These are phyloP conservation scores for Magallana angulata DNA, from an alignment of 1,140 invertebrate species.

Conservation along the genomic window DNA sequence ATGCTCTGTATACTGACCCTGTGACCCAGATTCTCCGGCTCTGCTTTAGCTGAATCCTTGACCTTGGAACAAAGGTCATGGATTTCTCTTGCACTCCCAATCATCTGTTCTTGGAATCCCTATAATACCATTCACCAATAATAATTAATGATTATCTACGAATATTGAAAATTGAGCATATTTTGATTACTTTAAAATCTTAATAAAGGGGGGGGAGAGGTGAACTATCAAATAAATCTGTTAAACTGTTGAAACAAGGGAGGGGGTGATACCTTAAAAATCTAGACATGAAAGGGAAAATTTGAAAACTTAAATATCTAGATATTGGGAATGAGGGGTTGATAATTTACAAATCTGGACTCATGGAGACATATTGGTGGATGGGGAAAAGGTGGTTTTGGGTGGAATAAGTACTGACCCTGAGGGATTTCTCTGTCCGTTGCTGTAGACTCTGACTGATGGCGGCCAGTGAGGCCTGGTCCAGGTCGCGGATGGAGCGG, in stretches of 20 bases:
- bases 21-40: conserved; percentile 96
- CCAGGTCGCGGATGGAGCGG: conserved; percentile 88
- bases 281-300: too few species aligned
- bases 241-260: too few species aligned
- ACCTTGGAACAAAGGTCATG: conserved; percentile 88
- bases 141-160: too few species aligned
- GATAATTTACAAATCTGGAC: neutral
- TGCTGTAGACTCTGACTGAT: conserved; percentile 90
- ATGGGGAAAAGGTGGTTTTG: neutral
- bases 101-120: conserved; percentile 87
- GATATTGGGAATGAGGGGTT: neutral
- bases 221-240: too few species aligned
- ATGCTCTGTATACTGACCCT: conserved; percentile 79
- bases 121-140: conserved; percentile 54
- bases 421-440: conserved; percentile 87
- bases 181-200: too few species aligned
- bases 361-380: neutral
- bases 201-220: too few species aligned
- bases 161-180: too few species aligned
- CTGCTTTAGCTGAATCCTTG: conserved; percentile 89
- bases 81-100: conserved; percentile 82
- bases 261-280: too few species aligned
- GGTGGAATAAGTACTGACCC: conserved; percentile 62
- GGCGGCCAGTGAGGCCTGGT: conserved; percentile 91
- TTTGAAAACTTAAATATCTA: too few species aligned